A percentile compares a stretch with the other conserved stretches of the same genome.
Evolutionary conservation across 2,797 vertebrate genomes (phyloP).

Genomic region (Rhyacichthys aspro): DNA sequence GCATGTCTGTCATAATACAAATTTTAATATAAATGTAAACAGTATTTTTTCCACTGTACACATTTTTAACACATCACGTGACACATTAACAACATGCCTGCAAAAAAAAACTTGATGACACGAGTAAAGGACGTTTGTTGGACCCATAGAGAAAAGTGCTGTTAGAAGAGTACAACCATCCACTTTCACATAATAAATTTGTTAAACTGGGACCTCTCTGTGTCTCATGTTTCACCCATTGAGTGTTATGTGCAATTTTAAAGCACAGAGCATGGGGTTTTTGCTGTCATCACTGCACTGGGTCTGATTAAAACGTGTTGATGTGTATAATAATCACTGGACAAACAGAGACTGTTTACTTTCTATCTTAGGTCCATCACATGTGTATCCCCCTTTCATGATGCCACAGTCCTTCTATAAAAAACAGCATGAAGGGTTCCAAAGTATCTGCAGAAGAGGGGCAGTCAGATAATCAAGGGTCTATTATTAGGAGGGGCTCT

Average conservation of each 20-base stretch:
- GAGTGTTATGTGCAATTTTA: conserved; percentile 32
- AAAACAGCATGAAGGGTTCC: background rate
- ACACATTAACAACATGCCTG: too few relatives aligned
- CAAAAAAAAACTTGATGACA: too few relatives aligned
- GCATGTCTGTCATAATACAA: too few relatives aligned
- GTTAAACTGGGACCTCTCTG: conserved; percentile 1
- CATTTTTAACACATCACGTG: too few relatives aligned
- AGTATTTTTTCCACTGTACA: too few relatives aligned
- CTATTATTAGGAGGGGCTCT: conserved; percentile 25
- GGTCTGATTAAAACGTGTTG: conserved; percentile 69
- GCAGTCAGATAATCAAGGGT: conserved; percentile 16
- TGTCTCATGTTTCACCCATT: conserved; percentile 7
- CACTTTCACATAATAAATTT: background rate
- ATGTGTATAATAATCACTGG: conserved; percentile 44
- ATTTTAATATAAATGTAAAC: too few relatives aligned
- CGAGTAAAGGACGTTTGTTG: too few relatives aligned
- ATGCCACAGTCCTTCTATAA: too few relatives aligned
- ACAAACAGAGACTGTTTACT: conserved; percentile 46
- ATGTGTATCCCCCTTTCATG: background rate
- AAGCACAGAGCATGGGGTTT: background rate
- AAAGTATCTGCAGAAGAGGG: background rate
- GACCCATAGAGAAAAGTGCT: too few relatives aligned
- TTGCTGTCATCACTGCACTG: conserved; percentile 34
- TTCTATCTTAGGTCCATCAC: background rate
- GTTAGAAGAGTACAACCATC: too few relatives aligned